phyloP scores from a whole-genome alignment of 2,797 vertebrate species.

The Orestias chungarensis region DNA sequence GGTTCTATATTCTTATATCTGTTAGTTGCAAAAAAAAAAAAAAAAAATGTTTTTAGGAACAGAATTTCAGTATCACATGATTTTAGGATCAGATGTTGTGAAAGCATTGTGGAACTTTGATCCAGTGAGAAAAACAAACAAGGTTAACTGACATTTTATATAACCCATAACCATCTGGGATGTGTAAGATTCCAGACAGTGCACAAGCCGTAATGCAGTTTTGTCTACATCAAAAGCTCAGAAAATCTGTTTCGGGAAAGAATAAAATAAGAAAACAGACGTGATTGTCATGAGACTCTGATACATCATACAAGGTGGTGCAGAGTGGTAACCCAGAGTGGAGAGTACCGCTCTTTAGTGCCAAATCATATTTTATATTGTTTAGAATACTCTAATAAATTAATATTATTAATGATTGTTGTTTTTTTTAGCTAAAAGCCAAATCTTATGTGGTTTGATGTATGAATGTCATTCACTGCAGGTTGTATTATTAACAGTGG shows the following conservation, averaged over 20 bases:
- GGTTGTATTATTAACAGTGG: background rate
- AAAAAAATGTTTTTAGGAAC: too few relatives aligned
- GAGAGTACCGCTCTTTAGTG: too few relatives aligned
- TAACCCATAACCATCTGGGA: background rate
- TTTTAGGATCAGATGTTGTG: constrained; percentile 2
- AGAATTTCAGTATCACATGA: background rate
- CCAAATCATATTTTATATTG: background rate
- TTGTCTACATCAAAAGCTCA: constrained; percentile 6
- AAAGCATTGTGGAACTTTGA: background rate
- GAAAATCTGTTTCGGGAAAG: background rate
- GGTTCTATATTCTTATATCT: background rate
- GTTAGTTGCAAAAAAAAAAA: constrained; percentile 7
- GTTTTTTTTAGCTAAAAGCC: background rate
- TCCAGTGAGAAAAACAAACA: constrained; percentile 6
- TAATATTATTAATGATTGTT: background rate
- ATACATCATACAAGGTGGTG: background rate
- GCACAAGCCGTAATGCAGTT: background rate
- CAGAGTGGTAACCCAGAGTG: too few relatives aligned
- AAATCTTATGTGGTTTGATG: background rate
- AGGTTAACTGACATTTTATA: constrained; percentile 14
- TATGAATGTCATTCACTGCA: background rate
- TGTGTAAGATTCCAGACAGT: background rate
- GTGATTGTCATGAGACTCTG: constrained; percentile 3
- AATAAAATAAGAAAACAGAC: constrained; percentile 15
- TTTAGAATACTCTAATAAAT: background rate